These are phyloP conservation scores for Excalfactoria chinensis DNA, from an alignment of 2,113 vertebrate species.

Conservation along the genomic window DNA sequence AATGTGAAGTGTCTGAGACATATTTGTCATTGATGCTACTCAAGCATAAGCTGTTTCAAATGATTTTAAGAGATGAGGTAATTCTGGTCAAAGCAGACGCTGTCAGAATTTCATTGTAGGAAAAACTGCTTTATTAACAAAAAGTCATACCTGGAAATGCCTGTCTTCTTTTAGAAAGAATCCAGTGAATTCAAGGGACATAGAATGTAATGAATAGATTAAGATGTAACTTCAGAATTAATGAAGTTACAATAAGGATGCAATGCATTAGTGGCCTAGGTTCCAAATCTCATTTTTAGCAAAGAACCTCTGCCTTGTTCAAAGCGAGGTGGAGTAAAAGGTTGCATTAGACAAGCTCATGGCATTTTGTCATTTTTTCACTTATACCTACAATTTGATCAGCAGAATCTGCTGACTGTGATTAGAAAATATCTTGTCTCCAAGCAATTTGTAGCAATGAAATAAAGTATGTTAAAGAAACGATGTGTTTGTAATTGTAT, in stretches of 20 bases:
- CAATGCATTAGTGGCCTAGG: background rate
- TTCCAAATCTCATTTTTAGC: background rate
- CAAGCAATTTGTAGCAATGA: background rate
- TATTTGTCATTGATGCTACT: background rate
- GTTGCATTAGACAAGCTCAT: background rate
- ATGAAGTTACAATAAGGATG: background rate
- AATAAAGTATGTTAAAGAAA: conserved; percentile 23
- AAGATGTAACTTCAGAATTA: background rate
- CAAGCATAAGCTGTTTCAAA: background rate
- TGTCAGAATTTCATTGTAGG: background rate
- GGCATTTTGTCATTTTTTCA: background rate
- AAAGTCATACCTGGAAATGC: background rate
- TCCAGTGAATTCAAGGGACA: background rate
- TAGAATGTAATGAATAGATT: background rate
- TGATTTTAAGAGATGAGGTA: background rate
- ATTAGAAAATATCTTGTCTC: background rate
- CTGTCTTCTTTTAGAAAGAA: background rate
- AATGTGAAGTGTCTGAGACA: background rate
- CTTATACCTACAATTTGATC: background rate
- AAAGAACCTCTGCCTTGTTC: background rate
- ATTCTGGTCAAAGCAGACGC: background rate
- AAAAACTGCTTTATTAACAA: background rate
- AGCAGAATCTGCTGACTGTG: background rate
- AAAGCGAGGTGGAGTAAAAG: background rate
- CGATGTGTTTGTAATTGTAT: background rate